Base-by-base conservation (phyloP, 2,113 vertebrate species). In the Corythaeola cristata region DNA sequence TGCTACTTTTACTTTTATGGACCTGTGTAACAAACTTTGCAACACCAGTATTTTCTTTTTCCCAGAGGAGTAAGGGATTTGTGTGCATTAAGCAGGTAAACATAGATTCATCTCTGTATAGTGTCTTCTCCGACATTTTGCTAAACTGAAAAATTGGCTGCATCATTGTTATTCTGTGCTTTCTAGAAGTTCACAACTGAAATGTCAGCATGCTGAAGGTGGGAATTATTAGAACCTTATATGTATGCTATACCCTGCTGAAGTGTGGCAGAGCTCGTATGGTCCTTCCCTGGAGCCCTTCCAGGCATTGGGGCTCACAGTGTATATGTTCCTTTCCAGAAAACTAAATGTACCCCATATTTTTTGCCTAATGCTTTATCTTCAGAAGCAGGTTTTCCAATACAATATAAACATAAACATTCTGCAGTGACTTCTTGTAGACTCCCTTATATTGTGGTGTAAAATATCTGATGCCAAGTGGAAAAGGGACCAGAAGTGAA, bases 161-260 rank as follows among this genome's bases (percentile, higher is more conserved):
- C 37, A 89, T 68, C 19, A 13, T 33, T 78, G 56, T 45, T 83
- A 64, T 87, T 68, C 21, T 67, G 16, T 41, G 39, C 33, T 85
- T 78, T 85, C 49, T 60, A 32, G 21, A 92, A 67, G n/a, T 63
- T 49, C 60, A 71, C 14, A 52, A 27, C 47, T 41, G 49, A 82
- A 67, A 19, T 68, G 69, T 39, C 11, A 26, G 49, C 10, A 68
- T 59, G 69, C 30, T 81, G 26, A 55, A 90, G 45, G 45, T 30
- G 32, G 41, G 9, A 90, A 78, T 11, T 73, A 37, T 62, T 44
- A 58, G 39, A 76, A 59, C 1, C 8, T 44, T 72, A 32, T 16
- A 18, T 9, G 60, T 19, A 10, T 27, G 9, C 56, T 49, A 21
- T 13, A 85, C 4, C 12, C 39, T 64, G 5, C 45, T 0, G 0